These are phyloP conservation scores for Ischnura elegans DNA, from an alignment of 2,888 invertebrate species.

Conservation along the genomic window DNA sequence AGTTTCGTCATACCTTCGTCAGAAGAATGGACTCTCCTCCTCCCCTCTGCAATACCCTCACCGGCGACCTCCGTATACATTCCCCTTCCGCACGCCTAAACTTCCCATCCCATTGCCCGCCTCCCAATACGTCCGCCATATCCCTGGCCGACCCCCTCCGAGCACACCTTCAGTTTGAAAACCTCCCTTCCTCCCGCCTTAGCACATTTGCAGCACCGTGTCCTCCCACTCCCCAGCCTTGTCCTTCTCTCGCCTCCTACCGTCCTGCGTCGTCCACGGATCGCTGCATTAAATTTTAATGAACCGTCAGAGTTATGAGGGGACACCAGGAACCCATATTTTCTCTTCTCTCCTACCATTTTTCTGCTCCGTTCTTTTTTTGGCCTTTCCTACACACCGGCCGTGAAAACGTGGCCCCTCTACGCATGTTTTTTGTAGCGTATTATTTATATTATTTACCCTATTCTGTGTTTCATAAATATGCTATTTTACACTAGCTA, in stretches of 20 bases:
- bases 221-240: background rate
- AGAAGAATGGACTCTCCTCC: background rate
- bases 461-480: no score
- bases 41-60: background rate
- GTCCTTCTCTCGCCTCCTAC: background rate
- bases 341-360: constrained; percentile 22
- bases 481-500: no score
- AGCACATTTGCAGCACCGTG: background rate
- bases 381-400: background rate
- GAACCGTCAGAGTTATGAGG: constrained; percentile 63
- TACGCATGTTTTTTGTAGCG: background rate
- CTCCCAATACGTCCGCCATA: background rate
- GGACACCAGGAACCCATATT: constrained; percentile 33
- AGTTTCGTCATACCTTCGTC: background rate
- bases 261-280: background rate
- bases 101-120: background rate
- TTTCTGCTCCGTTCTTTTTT: background rate
- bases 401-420: background rate
- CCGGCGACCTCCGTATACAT: background rate
- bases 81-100: background rate
- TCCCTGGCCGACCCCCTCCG: no score
- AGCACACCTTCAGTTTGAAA: background rate
- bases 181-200: background rate
- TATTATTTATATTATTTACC: no score
- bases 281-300: constrained; percentile 59